Evolutionary conservation across 2,113 vertebrate species (phyloP).

Genomic region (Hippocampus zosterae): DNA sequence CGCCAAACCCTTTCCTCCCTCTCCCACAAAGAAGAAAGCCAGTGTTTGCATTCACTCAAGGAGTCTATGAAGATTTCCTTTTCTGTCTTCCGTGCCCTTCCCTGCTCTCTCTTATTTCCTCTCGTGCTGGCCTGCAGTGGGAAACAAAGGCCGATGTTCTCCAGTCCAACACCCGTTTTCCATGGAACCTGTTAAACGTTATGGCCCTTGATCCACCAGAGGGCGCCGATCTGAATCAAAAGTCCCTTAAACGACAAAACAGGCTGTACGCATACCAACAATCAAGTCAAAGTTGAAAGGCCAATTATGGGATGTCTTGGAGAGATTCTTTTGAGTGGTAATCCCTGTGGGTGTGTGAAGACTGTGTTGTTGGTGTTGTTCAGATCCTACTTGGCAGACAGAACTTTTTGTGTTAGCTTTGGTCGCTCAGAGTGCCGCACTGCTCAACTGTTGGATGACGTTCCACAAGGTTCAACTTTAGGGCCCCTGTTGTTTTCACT

Average conservation of each 20-base stretch:
- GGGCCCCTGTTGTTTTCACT: not conserved
- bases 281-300: not conserved
- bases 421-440: not conserved
- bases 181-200: not conserved
- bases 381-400: not conserved
- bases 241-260: not conserved
- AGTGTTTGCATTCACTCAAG: constrained; percentile 41
- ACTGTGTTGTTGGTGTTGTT: not conserved
- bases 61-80: constrained; percentile 43
- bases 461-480: not conserved
- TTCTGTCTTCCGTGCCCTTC: constrained; percentile 28
- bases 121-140: not conserved
- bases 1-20: constrained; percentile 21
- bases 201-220: not conserved
- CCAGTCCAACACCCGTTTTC: not conserved
- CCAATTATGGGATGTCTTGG: not conserved
- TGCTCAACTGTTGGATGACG: not conserved
- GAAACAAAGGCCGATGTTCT: not conserved
- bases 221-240: not conserved
- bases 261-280: not conserved
- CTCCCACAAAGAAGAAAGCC: constrained; percentile 42
- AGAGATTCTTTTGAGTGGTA: not conserved
- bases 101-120: constrained; percentile 7
- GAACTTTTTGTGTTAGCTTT: not conserved
- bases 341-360: not conserved